Conservation (phyloP, 2,113 vertebrate genomes). For the Ondatra zibethicus region DNA sequence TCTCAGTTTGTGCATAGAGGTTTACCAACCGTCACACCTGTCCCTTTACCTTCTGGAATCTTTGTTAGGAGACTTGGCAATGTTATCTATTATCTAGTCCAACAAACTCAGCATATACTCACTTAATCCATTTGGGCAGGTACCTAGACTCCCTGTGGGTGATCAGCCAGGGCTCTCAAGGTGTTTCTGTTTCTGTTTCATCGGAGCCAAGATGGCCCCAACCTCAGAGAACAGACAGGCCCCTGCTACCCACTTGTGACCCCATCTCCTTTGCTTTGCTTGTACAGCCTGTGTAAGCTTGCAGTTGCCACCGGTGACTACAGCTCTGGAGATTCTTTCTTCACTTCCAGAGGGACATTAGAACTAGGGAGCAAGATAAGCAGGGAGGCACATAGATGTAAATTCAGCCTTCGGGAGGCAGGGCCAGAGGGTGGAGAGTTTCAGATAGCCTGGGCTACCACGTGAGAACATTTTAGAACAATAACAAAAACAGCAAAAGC, state of each 20-base stretch:
- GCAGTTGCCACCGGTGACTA: neutral
- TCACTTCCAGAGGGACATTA: neutral
- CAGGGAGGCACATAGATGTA: neutral
- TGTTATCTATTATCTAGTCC: neutral
- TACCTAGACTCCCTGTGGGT: neutral
- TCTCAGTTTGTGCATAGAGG: neutral
- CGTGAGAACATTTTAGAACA: neutral
- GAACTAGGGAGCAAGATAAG: neutral
- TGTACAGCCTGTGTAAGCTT: neutral
- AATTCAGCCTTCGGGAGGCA: neutral
- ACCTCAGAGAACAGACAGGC: neutral
- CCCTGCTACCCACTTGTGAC: too few relatives aligned
- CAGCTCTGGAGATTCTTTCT: neutral
- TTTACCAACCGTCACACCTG: rapidly evolving
- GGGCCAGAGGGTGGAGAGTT: neutral
- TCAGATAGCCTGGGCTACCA: neutral
- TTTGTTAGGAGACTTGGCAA: neutral
- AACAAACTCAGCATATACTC: neutral
- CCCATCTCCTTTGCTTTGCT: rapidly evolving
- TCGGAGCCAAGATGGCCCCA: rapidly evolving
- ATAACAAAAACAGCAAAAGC: neutral
- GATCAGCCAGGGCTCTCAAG: neutral
- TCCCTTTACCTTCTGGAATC: too few relatives aligned
- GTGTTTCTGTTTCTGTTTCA: too few relatives aligned
- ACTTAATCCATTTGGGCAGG: neutral